phyloP scores from a whole-genome alignment of 2,797 vertebrate genomes.

The Chelidonichthys spinosus region DNA sequence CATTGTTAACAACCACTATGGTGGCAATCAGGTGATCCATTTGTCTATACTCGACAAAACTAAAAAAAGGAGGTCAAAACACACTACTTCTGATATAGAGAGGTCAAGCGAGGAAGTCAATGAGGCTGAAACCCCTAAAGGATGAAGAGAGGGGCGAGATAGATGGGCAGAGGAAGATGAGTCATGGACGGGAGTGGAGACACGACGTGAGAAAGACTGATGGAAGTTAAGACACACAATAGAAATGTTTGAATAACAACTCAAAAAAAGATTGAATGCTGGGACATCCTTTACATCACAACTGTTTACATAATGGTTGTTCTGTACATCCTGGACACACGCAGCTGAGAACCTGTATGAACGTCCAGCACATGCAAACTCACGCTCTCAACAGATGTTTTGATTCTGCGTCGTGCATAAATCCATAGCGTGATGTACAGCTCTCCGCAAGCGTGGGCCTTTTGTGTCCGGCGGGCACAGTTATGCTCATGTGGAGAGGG shows the following conservation, averaged over 20 bases:
- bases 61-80: conserved; percentile 15
- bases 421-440: conserved; percentile 70
- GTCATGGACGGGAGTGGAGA: background rate
- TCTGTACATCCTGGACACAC: background rate
- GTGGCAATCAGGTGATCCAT: conserved; percentile 33
- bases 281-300: background rate
- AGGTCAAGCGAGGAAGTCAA: background rate
- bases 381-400: conserved; percentile 36
- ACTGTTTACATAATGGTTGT: conserved; percentile 15
- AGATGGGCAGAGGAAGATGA: conserved; percentile 24
- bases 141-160: conserved; percentile 13
- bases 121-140: conserved; percentile 8
- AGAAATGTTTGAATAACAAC: conserved; percentile 5
- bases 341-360: background rate
- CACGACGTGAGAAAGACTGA: background rate
- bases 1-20: conserved; percentile 8
- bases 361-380: background rate
- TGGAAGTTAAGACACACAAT: background rate
- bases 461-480: conserved; percentile 64
- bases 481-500: conserved; percentile 34
- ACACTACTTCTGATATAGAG: background rate
- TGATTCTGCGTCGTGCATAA: conserved; percentile 63
- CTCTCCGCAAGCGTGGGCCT: conserved; percentile 52
- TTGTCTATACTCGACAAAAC: conserved; percentile 27
- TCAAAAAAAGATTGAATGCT: background rate